These are phyloP conservation scores for Cirrhinus mrigala DNA, from an alignment of 2,797 vertebrate genomes.

Conservation along the genomic window DNA sequence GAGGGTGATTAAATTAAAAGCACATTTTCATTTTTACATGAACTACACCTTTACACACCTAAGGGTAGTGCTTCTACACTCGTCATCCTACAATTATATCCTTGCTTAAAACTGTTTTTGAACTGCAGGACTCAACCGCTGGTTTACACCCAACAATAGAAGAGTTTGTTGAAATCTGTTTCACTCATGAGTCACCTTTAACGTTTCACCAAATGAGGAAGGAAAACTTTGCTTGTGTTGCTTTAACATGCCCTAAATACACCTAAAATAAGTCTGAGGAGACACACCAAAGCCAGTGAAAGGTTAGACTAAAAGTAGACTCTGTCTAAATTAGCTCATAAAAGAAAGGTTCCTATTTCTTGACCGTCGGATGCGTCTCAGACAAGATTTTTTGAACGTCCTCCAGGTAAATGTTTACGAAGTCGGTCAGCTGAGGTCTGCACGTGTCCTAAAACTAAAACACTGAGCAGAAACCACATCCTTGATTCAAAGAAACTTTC, in stretches of 20 bases:
- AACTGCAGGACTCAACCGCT: not conserved
- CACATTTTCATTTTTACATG: too few relatives aligned
- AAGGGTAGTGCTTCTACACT: not conserved
- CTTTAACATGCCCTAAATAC: not conserved
- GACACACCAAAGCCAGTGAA: conserved; percentile 6
- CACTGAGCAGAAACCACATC: conserved; percentile 64
- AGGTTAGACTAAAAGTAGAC: not conserved
- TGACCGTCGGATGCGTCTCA: not conserved
- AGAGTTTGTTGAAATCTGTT: not conserved
- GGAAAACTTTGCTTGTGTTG: not conserved
- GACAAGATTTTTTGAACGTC: conserved; percentile 19
- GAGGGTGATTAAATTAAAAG: too few relatives aligned
- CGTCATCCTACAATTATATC: not conserved
- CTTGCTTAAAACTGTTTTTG: not conserved
- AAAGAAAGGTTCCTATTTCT: conserved; percentile 13
- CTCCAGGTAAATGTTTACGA: conserved; percentile 45
- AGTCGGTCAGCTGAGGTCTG: conserved; percentile 54
- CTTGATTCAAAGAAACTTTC: conserved; percentile 53
- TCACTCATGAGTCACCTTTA: not conserved
- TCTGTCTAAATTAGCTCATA: not conserved
- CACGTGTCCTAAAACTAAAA: conserved; percentile 46
- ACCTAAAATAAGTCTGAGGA: not conserved
- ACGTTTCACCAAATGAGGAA: not conserved
- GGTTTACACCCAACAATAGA: not conserved
- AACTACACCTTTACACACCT: too few relatives aligned